Conservation (phyloP, 2,888 invertebrate species). For the Anorthoa munda region DNA sequence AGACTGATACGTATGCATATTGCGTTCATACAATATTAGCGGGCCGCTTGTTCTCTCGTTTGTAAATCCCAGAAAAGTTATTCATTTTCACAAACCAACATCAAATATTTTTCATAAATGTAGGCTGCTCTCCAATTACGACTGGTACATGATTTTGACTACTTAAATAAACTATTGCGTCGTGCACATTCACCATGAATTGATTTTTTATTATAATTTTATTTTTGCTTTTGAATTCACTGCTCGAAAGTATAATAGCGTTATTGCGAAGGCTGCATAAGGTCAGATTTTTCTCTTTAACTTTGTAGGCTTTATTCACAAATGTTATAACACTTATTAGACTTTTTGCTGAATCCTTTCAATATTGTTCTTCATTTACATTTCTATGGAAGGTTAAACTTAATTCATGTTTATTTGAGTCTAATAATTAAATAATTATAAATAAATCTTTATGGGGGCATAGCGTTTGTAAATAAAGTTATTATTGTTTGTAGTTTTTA, state of each 20-base stretch:
- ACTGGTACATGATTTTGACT: conserved; percentile 58
- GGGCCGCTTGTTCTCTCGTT: background rate
- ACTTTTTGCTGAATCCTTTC: background rate
- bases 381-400: background rate
- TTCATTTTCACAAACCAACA: background rate
- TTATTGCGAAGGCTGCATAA: conserved; percentile 58
- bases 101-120: too few species aligned
- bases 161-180: conserved; percentile 37
- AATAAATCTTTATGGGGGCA: background rate
- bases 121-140: background rate
- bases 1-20: background rate
- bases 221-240: conserved; percentile 49
- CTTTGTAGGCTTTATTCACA: conserved; percentile 51
- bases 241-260: conserved; percentile 42
- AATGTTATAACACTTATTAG: conserved; percentile 47
- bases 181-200: conserved; percentile 51
- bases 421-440: too few species aligned
- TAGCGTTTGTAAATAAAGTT: conserved; percentile 58
- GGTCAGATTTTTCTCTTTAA: conserved; percentile 64
- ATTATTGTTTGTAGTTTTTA: conserved; percentile 20
- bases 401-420: too few species aligned
- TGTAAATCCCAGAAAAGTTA: background rate
- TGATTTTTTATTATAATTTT: conserved; percentile 19
- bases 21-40: background rate
- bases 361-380: background rate